Evolutionary conservation across 1,140 invertebrate species (phyloP).

Genomic region (Hestina assimilis): DNA sequence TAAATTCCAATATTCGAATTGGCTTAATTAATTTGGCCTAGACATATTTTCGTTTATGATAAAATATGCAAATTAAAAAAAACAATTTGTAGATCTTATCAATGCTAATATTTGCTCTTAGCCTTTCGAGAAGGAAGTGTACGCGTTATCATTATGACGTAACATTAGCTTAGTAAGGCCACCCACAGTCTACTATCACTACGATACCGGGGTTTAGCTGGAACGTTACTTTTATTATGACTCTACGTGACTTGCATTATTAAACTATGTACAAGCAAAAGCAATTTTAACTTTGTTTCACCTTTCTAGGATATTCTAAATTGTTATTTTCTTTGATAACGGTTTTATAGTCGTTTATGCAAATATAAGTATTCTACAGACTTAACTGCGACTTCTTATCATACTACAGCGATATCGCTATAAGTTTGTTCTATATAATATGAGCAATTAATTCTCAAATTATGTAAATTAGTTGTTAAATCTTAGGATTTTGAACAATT

Average conservation of each 20-base stretch:
- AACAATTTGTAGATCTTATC: background rate
- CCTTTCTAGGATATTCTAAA: background rate
- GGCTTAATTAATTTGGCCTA: background rate
- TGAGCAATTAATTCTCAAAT: too few relatives aligned
- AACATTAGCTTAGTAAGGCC: constrained; percentile 26
- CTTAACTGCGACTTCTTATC: too few relatives aligned
- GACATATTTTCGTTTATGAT: background rate
- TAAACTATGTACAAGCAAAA: constrained; percentile 16
- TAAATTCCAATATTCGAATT: background rate
- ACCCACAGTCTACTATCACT: constrained; percentile 20
- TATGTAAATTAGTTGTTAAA: too few relatives aligned
- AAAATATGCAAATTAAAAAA: background rate
- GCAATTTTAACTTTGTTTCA: constrained; percentile 18
- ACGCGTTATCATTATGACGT: constrained; percentile 25
- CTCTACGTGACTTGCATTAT: constrained; percentile 26
- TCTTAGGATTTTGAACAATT: too few relatives aligned
- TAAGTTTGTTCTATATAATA: too few relatives aligned
- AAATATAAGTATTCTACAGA: background rate
- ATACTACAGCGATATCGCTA: too few relatives aligned
- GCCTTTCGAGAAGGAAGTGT: constrained; percentile 18
- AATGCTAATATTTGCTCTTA: constrained; percentile 7
- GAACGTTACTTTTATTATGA: constrained; percentile 27
- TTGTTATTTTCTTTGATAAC: constrained; percentile 1
- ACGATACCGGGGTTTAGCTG: constrained; percentile 19
- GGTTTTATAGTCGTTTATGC: background rate